Evolutionary conservation across 2,888 invertebrate species (phyloP), one percentile per base, ranked within the genome.

Genomic region (Slavum lentiscoides): DNA sequence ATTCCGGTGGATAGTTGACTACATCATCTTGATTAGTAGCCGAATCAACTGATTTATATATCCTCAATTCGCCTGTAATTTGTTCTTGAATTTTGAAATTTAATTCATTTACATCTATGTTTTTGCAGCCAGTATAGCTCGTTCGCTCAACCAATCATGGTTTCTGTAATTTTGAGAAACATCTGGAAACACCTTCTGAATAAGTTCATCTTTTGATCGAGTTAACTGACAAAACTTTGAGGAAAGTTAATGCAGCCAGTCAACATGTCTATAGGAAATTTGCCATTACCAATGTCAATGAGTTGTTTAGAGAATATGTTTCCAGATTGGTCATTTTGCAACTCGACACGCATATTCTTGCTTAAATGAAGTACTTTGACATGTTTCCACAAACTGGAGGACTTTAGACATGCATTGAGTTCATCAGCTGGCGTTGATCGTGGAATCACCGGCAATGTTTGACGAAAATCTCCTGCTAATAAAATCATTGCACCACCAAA

Each of bases 181-280:
- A 30, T 85, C 83, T 83, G 85, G 85, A 82, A 85, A 86, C 58
- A 85, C 84, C 69, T 83, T 83, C 37, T 84, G 82, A 80, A 85
- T 84, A 67, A 85, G 84, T 83, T 84, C 84, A 67, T 76, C 74
- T 83, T 85, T 83, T 77, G 84, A 83, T 81, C 82, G 81, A 49
- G 82, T 82, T 83, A 84, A 82, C 21, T 83, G 73, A 82, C 85
- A 85, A 37, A 39, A 43, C 23, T 66, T 43, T 53, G n/a, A 39
- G 85, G 84, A 17, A 85, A 84, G 74, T 82, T 85, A 72, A 85
- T 85, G 81, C 62, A 84, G 83, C 84, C 84, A 75, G 84, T 83
- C 77, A 82, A 83, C 64, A 43, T 58, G 82, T 85, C 84, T 55
- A 84, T 82, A 81, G 84, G 80, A 55, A 85, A 74, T 64, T 64